Conservation (phyloP, 2,113 vertebrate species). For the Apodemus sylvaticus region DNA sequence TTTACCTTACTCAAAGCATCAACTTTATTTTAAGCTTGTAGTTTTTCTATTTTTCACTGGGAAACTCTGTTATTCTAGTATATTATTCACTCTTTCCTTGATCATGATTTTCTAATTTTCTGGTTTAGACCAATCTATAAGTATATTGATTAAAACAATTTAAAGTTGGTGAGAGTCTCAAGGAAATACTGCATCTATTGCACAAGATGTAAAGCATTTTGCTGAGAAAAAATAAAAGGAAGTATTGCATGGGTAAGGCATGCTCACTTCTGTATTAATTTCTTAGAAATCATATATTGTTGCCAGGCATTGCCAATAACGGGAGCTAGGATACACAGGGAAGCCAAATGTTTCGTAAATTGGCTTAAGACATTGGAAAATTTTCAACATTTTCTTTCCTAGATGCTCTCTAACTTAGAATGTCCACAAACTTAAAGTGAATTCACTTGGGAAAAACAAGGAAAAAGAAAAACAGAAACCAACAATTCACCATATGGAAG, state of each 20-base stretch:
- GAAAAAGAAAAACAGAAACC: not conserved
- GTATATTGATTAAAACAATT: not conserved
- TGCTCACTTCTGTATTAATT: not conserved
- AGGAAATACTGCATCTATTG: slow-evolving; percentile 15
- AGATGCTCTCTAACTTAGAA: not conserved
- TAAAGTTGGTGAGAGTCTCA: not conserved
- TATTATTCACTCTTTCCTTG: not conserved
- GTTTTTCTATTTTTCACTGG: not conserved
- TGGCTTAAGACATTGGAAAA: not conserved
- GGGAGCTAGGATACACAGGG: not conserved
- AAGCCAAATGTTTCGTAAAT: not conserved
- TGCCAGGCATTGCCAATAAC: not conserved
- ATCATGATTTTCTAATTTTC: not conserved
- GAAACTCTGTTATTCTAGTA: not conserved
- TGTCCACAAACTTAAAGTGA: not conserved
- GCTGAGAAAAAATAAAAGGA: slow-evolving; percentile 58
- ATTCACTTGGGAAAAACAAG: not conserved
- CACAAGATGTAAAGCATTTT: slow-evolving; percentile 5
- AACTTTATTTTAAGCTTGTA: not conserved
- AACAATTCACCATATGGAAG: not conserved
- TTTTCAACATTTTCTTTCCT: not conserved
- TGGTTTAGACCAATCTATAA: not conserved
- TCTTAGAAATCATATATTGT: slow-evolving; percentile 52
- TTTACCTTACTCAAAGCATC: not conserved
- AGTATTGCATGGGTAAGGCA: not conserved